phyloP scores from a whole-genome alignment of 2,888 invertebrate genomes.

The Polydesmus complanatus region DNA sequence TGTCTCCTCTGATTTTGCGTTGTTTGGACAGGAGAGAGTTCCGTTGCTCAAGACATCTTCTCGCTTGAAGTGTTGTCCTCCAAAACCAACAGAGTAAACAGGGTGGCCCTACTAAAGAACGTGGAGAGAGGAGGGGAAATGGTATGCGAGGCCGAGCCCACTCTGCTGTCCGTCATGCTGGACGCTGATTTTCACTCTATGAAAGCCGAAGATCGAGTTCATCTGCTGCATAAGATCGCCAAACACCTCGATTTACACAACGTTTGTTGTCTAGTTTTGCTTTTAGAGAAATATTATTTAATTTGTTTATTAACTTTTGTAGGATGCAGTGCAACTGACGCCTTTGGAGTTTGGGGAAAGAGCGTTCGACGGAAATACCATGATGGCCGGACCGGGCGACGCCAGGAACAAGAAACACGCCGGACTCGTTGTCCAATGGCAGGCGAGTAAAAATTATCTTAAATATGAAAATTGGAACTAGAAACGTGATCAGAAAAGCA shows the following conservation, averaged over 20 bases:
- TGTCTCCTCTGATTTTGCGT: too few species aligned
- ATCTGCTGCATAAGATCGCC: conserved; percentile 25
- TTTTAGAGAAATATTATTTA: not conserved
- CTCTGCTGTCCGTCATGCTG: conserved; percentile 50
- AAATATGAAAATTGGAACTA: not conserved
- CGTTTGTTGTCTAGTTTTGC: not conserved
- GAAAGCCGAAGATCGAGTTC: conserved; percentile 46
- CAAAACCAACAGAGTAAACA: conserved; percentile 18
- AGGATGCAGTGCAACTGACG: conserved; percentile 18
- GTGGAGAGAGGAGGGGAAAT: conserved; percentile 27
- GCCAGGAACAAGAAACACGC: conserved; percentile 16
- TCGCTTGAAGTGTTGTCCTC: conserved; percentile 45
- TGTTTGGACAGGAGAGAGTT: conserved; percentile 19
- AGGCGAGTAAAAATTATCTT: conserved; percentile 9
- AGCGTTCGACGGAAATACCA: conserved; percentile 19
- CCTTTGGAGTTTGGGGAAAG: conserved; percentile 17
- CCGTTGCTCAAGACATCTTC: conserved; percentile 48
- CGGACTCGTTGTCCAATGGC: conserved; percentile 20
- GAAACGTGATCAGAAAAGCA: not conserved
- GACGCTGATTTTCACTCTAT: conserved; percentile 51
- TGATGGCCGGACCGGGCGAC: conserved; percentile 23
- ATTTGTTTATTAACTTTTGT: conserved; percentile 4
- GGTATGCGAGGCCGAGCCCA: conserved; percentile 35
- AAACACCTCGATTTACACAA: conserved; percentile 9
- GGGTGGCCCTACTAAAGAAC: conserved; percentile 20